Base-by-base conservation (phyloP, 2,113 vertebrate species). In the Dasyurus viverrinus region DNA sequence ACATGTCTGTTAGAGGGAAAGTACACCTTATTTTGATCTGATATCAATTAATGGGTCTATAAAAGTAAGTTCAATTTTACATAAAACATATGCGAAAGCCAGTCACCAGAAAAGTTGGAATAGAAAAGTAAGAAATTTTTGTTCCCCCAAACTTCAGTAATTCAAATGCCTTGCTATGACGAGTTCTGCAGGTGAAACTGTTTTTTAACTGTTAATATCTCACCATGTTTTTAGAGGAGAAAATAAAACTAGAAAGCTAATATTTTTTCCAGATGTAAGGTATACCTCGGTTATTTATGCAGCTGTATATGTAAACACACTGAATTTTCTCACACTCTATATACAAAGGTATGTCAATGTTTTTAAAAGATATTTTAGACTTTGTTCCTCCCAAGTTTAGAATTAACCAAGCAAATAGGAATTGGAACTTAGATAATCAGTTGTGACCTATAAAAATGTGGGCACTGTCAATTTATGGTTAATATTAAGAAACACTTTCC, bases 171-270 rank as follows among this genome's bases (percentile, higher is more conserved):
- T 84, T 84, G 16, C 36, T 42, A 5, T 23, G 19, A 42, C 42
- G n/a, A 84, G 68, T 84, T 84, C 68, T 84, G 68, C n/a, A 42
- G 84, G 68, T 53, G n/a, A 95, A 96, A 94, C 12, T 94, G 36
- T 57, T 95, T 96, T 96, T 90, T 91, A 96, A 60, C 89, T 95
- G 95, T 90, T 92, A 96, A 54, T 89, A 89, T 90, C 53, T 89
- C n/a, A 22, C 16, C 8, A 27, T 2, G 50, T 52, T 93, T 26
- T 89, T 89, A 76, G 30, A 84, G 42, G 54, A 92, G 53, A 93
- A 94, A 53, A 91, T n/a, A 60, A 92, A 94, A 36, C 48, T 89
- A 68, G 60, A 46, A 92, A 89, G 10, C 92, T 53, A 24, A 89
- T 19, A 26, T 76, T 10, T 95, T 22, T 93, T 89, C 57, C 60